Base-by-base conservation (phyloP, 2,888 invertebrate genomes). In the Drosophila stalkeri region DNA sequence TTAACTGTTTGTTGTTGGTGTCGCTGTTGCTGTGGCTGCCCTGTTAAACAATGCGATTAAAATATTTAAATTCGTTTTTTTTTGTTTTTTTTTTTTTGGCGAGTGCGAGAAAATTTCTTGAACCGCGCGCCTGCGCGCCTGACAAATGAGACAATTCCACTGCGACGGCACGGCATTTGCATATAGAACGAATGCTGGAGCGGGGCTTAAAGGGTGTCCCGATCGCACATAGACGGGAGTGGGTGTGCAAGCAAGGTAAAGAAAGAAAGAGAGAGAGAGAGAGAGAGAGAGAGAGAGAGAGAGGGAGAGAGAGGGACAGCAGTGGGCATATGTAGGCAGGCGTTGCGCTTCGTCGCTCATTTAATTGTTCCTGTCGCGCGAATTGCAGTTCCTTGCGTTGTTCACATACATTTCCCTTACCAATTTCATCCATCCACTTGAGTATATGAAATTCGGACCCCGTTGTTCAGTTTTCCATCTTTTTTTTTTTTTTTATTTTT, bases 291-390 rank as follows among this genome's bases (percentile, higher is more conserved):
- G 9, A 33, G 31, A 0, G 6, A 7, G 43, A 20, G 43, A 3
- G 35, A 5, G 9, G n/a, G 11, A n/a, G 5, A 2, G 35, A 11
- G 23, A 14, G 43, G 3, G 56, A 16, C 9, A 20, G 16, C 16
- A 16, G 33, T 31, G 11, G 39, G n/a, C n/a, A 35, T 64, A 52
- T 51, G 47, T 43, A 23, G 1, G 70, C 72, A 56, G 5, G 41
- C 64, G 88, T 82, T 81, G 88, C 79, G 85, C 73, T 77, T 81
- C 79, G 85, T 64, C 82, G 88, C 81, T 75, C 82, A 65, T 82
- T 86, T 82, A 86, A 86, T 87, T 86, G 85, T 82, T 86, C 85
- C 82, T 84, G 85, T 81, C 88, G 85, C 82, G 75, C 82, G 71
- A 84, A 84, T 77, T 85, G 77, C 60, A 69, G 79, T 86, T 82